phyloP scores from a whole-genome alignment of 2,113 vertebrate species.

The Centrocercus urophasianus region DNA sequence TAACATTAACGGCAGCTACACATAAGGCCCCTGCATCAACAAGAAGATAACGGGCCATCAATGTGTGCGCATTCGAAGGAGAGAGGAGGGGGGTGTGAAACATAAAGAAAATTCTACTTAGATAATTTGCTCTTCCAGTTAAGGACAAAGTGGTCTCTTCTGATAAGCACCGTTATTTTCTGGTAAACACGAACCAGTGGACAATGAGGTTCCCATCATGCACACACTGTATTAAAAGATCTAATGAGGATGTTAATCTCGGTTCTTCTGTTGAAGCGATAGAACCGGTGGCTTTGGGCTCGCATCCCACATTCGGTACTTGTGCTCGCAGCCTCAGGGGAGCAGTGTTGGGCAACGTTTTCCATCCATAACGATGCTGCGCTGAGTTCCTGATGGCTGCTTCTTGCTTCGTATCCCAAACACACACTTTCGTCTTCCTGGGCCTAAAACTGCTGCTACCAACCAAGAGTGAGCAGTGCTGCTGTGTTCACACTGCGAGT shows the following conservation, averaged over 20 bases:
- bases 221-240: neutral
- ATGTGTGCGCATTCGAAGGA: neutral
- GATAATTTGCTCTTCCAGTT: slow-evolving; percentile 44
- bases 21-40: neutral
- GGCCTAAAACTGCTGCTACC: neutral
- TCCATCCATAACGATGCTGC: neutral
- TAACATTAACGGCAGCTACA: slow-evolving; percentile 32
- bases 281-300: neutral
- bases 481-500: accelerated
- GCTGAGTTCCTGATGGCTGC: neutral
- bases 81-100: neutral
- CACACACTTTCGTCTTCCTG: neutral
- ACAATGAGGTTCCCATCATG: neutral
- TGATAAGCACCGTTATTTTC: slow-evolving; percentile 28
- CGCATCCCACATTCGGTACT: accelerated
- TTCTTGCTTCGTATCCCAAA: neutral
- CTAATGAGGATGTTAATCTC: slow-evolving; percentile 35
- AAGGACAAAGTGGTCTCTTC: slow-evolving; percentile 10
- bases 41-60: slow-evolving; percentile 29
- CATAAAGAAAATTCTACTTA: neutral
- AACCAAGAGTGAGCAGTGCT: no score
- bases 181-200: slow-evolving; percentile 1
- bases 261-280: neutral
- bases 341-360: slow-evolving; percentile 17
- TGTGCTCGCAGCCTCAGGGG: slow-evolving; percentile 9